These are phyloP conservation scores for Paedocypris sp. DNA, from an alignment of 2,113 vertebrate species.

Conservation along the genomic window DNA sequence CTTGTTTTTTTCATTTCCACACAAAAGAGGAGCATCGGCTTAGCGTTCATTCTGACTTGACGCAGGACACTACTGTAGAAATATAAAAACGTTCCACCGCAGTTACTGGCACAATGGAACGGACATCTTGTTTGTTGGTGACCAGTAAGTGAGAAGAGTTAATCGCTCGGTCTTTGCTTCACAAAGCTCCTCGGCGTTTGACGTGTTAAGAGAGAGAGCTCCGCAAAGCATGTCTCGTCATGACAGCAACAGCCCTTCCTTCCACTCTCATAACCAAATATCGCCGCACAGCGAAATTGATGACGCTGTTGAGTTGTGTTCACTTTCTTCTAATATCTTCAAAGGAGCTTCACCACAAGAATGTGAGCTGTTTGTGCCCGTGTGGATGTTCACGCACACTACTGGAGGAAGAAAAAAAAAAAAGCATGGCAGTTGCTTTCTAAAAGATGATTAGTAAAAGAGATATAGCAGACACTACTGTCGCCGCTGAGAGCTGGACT, in stretches of 20 bases:
- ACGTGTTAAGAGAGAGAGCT: conserved; percentile 4
- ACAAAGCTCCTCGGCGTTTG: conserved; percentile 36
- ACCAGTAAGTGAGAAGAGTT: conserved; percentile 7
- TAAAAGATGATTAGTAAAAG: conserved; percentile 39
- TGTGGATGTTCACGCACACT: conserved; percentile 4
- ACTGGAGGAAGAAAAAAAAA: conserved; percentile 30
- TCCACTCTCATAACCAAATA: conserved; percentile 47
- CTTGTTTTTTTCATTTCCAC: no score
- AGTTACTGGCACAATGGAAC: neutral
- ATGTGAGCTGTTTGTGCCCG: conserved; percentile 14
- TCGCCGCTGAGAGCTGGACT: conserved; percentile 21
- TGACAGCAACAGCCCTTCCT: conserved; percentile 33
- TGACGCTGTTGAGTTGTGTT: conserved; percentile 41
- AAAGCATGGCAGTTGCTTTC: conserved; percentile 34
- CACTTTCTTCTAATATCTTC: conserved; percentile 48
- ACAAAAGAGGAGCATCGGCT: no score
- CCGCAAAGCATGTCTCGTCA: conserved; percentile 32
- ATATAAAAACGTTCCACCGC: no score
- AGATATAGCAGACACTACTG: conserved; percentile 32
- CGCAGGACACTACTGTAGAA: no score
- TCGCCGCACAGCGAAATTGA: conserved; percentile 31
- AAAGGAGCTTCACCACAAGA: conserved; percentile 39
- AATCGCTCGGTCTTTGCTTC: conserved; percentile 35
- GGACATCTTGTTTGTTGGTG: neutral
- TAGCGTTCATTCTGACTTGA: no score